Evolutionary conservation across 2,797 vertebrate genomes (phyloP), one percentile per base, ranked within the genome.

Genomic region (Argentina silus): DNA sequence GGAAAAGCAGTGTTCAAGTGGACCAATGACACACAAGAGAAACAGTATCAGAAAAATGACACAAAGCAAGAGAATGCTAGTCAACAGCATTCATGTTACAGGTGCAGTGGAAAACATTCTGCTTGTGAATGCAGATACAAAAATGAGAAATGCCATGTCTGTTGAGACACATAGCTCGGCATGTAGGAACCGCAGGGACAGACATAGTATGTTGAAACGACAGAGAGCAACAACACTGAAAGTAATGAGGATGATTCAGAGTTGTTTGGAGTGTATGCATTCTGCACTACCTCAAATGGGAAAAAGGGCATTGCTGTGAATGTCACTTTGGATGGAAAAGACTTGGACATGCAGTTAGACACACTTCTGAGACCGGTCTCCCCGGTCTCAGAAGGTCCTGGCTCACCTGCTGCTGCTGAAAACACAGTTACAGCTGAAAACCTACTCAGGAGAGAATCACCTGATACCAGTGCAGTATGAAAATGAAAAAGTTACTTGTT

Each of bases 81-180:
- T 15, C 11, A 21, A 14, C 60, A 76, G 57, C n/a, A n/a, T n/a
- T n/a, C 36, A 23, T 80, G 55, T 12, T 80, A 70, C 14, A 7
- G 55, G 3, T 67, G 70, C 48, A 47, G 53, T 19, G 67, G 19
- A 19, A 66, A 64, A n/a, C 70, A 73, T 72, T 3, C n/a, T 27
- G 12, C 69, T 59, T 15, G 8, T 7, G 65, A 76, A 12, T 81
- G 79, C 36, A 75, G 43, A 67, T 76, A 78, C 44, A 76, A 73
- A 70, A 67, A 56, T 70, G 62, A 76, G 36, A 78, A 76, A 42
- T 78, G 76, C 48, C 73, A 73, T 50, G 14, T 9, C 21, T 76
- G 67, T 53, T 69, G n/a, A n/a, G 77, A 50, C 73, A 73, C 55
- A 69, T 78, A 47, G 27, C 50, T 9, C 7, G 53, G 56, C 23